These are phyloP conservation scores for Drosophila willistoni DNA, from an alignment of 1,140 invertebrate species.

Conservation along the genomic window DNA sequence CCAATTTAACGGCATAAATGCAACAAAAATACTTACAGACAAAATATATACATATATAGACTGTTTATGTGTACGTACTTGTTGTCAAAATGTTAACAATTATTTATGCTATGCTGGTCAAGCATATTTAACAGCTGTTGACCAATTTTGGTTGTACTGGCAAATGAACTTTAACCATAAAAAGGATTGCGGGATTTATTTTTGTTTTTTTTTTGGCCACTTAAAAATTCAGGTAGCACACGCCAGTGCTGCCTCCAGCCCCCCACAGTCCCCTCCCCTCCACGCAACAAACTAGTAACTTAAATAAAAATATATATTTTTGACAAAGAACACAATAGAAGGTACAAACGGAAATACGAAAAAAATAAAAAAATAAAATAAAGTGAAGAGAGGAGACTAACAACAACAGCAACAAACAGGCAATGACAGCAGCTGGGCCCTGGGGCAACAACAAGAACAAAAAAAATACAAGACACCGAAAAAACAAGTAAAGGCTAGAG, in stretches of 20 bases:
- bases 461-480: not conserved
- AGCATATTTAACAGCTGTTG: conserved; percentile 62
- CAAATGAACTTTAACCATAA: conserved; percentile 46
- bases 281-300: conserved; percentile 41
- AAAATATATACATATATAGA: too few species aligned
- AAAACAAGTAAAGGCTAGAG: conserved; percentile 23
- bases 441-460: conserved; percentile 21
- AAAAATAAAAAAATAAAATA: conserved; percentile 41
- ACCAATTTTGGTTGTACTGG: conserved; percentile 47
- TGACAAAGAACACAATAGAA: conserved; percentile 73
- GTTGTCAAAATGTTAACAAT: conserved; percentile 13
- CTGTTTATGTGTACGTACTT: not conserved
- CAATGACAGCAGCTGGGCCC: conserved; percentile 46
- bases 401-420: conserved; percentile 31
- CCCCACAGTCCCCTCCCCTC: not conserved
- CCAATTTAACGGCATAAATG: conserved; percentile 54
- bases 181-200: conserved; percentile 58
- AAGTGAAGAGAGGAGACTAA: conserved; percentile 30
- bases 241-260: conserved; percentile 20
- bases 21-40: conserved; percentile 3
- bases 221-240: conserved; percentile 66
- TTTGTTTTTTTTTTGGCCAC: conserved; percentile 53
- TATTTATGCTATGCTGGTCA: conserved; percentile 15
- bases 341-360: conserved; percentile 67
- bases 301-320: conserved; percentile 52